Conservation (phyloP, 2,888 invertebrate genomes). For the Gibbula magus region DNA sequence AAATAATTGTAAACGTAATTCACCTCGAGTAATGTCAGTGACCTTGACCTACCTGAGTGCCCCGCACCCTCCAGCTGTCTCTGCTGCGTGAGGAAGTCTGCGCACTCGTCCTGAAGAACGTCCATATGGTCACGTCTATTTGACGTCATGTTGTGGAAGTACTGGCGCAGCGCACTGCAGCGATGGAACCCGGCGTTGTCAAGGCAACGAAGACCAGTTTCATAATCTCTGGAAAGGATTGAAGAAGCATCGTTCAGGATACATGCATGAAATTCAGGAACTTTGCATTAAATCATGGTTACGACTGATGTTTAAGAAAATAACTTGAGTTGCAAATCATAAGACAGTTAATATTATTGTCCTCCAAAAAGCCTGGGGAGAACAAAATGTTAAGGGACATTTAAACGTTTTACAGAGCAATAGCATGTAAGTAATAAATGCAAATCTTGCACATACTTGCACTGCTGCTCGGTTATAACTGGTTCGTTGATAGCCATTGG, state of each 20-base stretch:
- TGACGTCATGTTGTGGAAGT: conserved; percentile 31
- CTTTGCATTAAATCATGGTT: background rate
- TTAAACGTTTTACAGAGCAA: too few species aligned
- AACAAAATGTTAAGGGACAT: too few species aligned
- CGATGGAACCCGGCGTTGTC: conserved; percentile 37
- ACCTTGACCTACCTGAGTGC: too few species aligned
- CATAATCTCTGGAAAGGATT: conserved; percentile 32
- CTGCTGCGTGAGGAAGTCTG: conserved; percentile 14
- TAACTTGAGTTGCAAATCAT: too few species aligned
- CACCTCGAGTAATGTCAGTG: too few species aligned
- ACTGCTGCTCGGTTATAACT: conserved; percentile 36
- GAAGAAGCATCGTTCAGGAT: background rate
- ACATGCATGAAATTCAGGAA: background rate
- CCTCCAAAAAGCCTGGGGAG: too few species aligned
- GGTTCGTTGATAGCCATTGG: conserved; percentile 30
- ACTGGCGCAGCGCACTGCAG: conserved; percentile 35
- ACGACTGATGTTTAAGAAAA: too few species aligned
- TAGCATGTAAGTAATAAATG: too few species aligned
- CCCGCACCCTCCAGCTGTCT: conserved; percentile 5
- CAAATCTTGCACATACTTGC: conserved; percentile 30
- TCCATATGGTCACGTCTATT: conserved; percentile 29
- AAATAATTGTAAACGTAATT: too few species aligned
- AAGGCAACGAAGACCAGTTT: conserved; percentile 37
- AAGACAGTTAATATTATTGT: too few species aligned
- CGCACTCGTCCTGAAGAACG: conserved; percentile 29